Base-by-base conservation (phyloP, 2,888 invertebrate species). In the Sarcophaga caerulescens region DNA sequence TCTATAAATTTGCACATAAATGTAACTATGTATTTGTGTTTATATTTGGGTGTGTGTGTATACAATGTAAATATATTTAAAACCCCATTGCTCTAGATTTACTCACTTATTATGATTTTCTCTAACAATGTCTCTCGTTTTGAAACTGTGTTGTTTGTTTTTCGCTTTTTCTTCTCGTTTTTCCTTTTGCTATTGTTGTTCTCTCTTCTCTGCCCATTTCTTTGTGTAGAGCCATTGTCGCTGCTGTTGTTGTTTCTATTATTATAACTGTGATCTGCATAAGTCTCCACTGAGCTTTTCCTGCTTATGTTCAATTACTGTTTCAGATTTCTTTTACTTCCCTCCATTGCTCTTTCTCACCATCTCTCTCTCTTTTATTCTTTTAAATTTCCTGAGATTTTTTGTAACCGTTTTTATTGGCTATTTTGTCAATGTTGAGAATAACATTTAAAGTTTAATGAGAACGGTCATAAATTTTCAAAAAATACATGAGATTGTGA, bases 221-320 rank as follows among this genome's bases (percentile, higher is more conserved):
- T 75, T 44, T 44, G 65, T 65, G 57, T n/a, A 14, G 19, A 52
- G 14, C 12, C 5, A 52, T 52, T 52, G 75, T 44, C 57, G 47
- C 63, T 35, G 63, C 25, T 69, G 8, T 25, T 44, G 62, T 21
- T 8, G 44, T 47, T 52, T 47, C 65, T 4, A 17, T 35, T 10
- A 4, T 60, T 47, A 14, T 69, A 17, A 14, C n/a, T 57, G 57
- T 66, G 65, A 84, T 80, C 75, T 81, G 75, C 71, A 35, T 59
- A 44, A 45, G 73, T 73, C 68, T 80, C 44, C 17, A 35, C 25
- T 77, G 21, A 19, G 57, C 57, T 65, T 81, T 81, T 73, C 66
- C 84, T 52, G 23, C n/a, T 80, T 84, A 14, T 17, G 78, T 69
- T 74, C 69, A 75, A 84, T 70, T 84, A 70, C 44, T 73, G 65